Conservation (phyloP, 2,888 invertebrate genomes). For the Minunthozetes semirufus region DNA sequence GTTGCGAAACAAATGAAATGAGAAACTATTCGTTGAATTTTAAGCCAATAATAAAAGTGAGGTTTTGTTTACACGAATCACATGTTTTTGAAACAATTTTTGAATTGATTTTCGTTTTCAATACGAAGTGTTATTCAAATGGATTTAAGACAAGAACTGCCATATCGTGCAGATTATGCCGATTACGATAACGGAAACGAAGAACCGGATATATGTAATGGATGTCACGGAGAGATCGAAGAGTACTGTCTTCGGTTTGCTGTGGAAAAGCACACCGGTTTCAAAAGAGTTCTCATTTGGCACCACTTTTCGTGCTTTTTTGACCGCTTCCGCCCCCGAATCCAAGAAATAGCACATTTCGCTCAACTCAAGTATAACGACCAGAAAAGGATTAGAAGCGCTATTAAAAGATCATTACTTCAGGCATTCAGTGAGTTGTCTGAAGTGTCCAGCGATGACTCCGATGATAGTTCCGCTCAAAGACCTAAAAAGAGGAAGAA, state of each 20-base stretch:
- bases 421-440: too few relatives aligned
- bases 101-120: too few relatives aligned
- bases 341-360: slow-evolving; percentile 71
- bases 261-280: slow-evolving; percentile 67
- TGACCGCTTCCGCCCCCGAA: slow-evolving; percentile 64
- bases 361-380: slow-evolving; percentile 70
- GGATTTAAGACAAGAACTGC: slow-evolving; percentile 49
- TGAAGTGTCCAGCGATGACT: not conserved
- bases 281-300: slow-evolving; percentile 61
- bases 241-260: slow-evolving; percentile 72
- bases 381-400: slow-evolving; percentile 62
- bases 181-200: slow-evolving; percentile 66
- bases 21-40: too few relatives aligned
- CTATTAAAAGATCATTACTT: slow-evolving; percentile 6
- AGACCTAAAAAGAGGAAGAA: not conserved
- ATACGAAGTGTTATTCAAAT: not conserved
- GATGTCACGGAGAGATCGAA: slow-evolving; percentile 66
- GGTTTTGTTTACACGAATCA: too few relatives aligned
- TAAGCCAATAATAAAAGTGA: too few relatives aligned
- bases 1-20: too few relatives aligned
- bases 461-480: not conserved
- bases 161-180: slow-evolving; percentile 81
- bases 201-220: slow-evolving; percentile 60
- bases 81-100: too few relatives aligned
- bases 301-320: slow-evolving; percentile 83